Evolutionary conservation across 1,140 invertebrate species (phyloP).

Genomic region (Caenorhabditis inopinata): DNA sequence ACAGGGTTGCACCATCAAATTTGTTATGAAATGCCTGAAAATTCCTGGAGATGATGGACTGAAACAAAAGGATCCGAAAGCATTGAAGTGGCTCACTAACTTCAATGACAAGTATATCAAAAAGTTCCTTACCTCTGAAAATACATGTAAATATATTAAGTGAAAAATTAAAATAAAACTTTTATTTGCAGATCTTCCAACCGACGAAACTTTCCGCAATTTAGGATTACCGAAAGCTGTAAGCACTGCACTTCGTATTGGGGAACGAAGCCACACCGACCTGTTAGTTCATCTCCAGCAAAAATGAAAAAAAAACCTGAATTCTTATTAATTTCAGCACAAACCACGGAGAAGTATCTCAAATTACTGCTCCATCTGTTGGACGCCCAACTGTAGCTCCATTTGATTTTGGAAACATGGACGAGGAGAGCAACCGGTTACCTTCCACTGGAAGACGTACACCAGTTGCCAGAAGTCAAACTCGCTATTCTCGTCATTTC

Average conservation of each 20-base stretch:
- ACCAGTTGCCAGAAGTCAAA: not conserved
- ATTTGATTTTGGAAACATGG: not conserved
- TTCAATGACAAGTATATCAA: not conserved
- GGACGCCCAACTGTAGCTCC: not conserved
- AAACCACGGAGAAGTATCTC: constrained; percentile 12
- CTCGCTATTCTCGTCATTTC: constrained; percentile 16
- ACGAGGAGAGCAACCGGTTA: not conserved
- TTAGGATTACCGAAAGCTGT: not conserved
- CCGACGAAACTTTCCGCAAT: constrained; percentile 10
- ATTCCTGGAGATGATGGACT: not conserved
- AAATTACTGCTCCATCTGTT: not conserved
- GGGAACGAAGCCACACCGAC: constrained; percentile 9
- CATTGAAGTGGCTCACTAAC: not conserved
- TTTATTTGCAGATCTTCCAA: not conserved
- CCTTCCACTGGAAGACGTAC: constrained; percentile 3
- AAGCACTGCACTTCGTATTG: constrained; percentile 19
- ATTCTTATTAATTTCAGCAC: not conserved
- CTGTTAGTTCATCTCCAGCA: not conserved
- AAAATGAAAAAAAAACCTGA: too few species aligned
- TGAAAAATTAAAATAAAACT: too few species aligned
- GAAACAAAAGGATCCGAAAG: not conserved
- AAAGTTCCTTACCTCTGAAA: not conserved
- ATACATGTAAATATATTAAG: not conserved
- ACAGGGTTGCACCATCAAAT: constrained; percentile 24
- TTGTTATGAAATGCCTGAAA: constrained; percentile 25